Evolutionary conservation across 2,797 vertebrate genomes (phyloP).

Genomic region (Danio aesculapii): DNA sequence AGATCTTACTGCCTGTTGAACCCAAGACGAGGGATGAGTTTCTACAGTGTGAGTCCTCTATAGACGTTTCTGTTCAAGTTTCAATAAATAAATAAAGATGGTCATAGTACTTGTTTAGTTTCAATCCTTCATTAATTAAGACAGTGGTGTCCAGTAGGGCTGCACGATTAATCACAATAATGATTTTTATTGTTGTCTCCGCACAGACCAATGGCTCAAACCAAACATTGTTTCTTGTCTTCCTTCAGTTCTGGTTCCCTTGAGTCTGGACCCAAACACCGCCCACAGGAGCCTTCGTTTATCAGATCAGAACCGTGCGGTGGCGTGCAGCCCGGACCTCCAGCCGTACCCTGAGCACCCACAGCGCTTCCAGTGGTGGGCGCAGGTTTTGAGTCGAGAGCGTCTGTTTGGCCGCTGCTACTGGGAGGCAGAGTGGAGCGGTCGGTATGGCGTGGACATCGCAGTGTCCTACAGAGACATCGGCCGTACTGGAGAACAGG

Average conservation of each 20-base stretch:
- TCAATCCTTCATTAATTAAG: too few relatives aligned
- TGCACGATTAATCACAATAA: too few relatives aligned
- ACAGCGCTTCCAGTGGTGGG: constrained; percentile 63
- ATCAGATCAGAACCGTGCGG: constrained; percentile 53
- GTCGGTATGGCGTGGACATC: constrained; percentile 41
- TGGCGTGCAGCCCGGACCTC: constrained; percentile 14
- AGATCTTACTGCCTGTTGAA: constrained; percentile 32
- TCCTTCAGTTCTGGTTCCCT: constrained; percentile 55
- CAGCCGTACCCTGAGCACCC: constrained; percentile 59
- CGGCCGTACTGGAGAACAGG: constrained; percentile 51
- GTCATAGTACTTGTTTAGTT: background rate
- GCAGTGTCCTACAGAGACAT: constrained; percentile 62
- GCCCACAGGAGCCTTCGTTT: constrained; percentile 58
- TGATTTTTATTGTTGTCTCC: too few relatives aligned
- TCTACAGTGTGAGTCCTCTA: constrained; percentile 44
- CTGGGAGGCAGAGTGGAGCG: constrained; percentile 64
- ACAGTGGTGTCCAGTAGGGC: too few relatives aligned
- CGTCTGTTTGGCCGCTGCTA: constrained; percentile 59
- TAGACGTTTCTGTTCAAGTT: background rate
- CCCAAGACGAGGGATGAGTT: constrained; percentile 49
- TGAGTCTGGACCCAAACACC: constrained; percentile 62
- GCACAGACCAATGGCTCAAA: too few relatives aligned
- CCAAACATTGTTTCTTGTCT: background rate
- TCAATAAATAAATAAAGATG: background rate
- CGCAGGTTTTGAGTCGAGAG: constrained; percentile 61